Conservation (phyloP, 2,888 invertebrate species). For the Panorpa germanica region DNA sequence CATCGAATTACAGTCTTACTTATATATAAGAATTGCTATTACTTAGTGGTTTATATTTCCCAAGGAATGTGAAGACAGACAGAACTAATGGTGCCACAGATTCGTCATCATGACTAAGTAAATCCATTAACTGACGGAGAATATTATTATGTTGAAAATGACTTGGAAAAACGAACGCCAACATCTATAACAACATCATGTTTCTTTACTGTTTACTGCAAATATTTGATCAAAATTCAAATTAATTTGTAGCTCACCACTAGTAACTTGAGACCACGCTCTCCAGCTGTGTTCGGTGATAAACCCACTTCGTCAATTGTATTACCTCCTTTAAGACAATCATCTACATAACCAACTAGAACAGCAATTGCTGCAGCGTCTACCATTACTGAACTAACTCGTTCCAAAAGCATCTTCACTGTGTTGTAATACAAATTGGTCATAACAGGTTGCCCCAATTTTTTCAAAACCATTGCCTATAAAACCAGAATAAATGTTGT, state of each 20-base stretch:
- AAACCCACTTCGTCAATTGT: conserved; percentile 60
- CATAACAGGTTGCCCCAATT: conserved; percentile 85
- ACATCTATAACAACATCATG: conserved; percentile 30
- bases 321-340: conserved; percentile 51
- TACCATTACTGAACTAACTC: conserved; percentile 91
- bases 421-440: conserved; percentile 91
- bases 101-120: conserved; percentile 48
- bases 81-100: conserved; percentile 63
- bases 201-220: conserved; percentile 8
- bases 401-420: conserved; percentile 84
- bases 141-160: conserved; percentile 81
- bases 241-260: conserved; percentile 31
- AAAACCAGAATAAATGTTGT: conserved; percentile 14
- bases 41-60: conserved; percentile 70
- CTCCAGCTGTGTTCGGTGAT: conserved; percentile 63
- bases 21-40: conserved; percentile 19
- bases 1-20: conserved; percentile 4
- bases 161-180: conserved; percentile 83
- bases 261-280: conserved; percentile 73
- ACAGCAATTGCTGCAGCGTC: conserved; percentile 75
- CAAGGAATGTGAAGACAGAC: conserved; percentile 70
- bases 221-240: conserved; percentile 3
- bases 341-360: conserved; percentile 41
- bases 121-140: conserved; percentile 54
- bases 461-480: conserved; percentile 67